Conservation (phyloP, 1,140 invertebrate species). For the Magallana ariakensis region DNA sequence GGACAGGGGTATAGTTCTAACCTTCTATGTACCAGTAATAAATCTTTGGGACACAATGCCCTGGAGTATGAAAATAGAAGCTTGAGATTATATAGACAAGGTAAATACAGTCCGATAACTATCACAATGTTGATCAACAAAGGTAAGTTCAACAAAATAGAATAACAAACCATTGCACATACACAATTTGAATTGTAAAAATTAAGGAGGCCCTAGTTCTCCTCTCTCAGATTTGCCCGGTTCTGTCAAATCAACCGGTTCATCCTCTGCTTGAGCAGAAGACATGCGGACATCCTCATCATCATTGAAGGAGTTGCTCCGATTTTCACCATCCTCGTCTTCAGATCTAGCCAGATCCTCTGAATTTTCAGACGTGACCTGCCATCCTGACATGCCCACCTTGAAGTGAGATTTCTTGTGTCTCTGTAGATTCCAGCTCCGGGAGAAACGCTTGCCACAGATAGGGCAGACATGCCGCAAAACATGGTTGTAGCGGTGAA, state of each 20-base stretch:
- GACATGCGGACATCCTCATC: not conserved
- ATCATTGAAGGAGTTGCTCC: not conserved
- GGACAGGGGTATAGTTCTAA: not conserved
- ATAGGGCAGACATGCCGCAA: conserved; percentile 62
- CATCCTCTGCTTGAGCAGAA: not conserved
- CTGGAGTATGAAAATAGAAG: not conserved
- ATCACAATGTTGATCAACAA: not conserved
- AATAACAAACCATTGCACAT: conserved; percentile 28
- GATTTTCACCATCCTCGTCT: not conserved
- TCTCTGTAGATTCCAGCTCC: conserved; percentile 66
- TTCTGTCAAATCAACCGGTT: conserved; percentile 14
- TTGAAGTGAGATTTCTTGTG: conserved; percentile 64
- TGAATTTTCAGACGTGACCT: conserved; percentile 9
- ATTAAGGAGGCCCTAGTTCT: not conserved
- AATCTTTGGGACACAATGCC: not conserved
- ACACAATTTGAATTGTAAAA: not conserved
- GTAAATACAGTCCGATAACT: not conserved
- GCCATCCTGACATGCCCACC: conserved; percentile 29
- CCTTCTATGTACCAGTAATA: not conserved
- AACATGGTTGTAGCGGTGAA: conserved; percentile 67
- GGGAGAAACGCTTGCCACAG: conserved; percentile 65
- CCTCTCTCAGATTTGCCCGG: conserved; percentile 7
- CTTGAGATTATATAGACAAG: not conserved
- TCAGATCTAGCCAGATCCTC: not conserved
- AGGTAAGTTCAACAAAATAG: not conserved